These are phyloP conservation scores for Plecotus auritus DNA, from an alignment of 2,113 vertebrate genomes.

Conservation along the genomic window DNA sequence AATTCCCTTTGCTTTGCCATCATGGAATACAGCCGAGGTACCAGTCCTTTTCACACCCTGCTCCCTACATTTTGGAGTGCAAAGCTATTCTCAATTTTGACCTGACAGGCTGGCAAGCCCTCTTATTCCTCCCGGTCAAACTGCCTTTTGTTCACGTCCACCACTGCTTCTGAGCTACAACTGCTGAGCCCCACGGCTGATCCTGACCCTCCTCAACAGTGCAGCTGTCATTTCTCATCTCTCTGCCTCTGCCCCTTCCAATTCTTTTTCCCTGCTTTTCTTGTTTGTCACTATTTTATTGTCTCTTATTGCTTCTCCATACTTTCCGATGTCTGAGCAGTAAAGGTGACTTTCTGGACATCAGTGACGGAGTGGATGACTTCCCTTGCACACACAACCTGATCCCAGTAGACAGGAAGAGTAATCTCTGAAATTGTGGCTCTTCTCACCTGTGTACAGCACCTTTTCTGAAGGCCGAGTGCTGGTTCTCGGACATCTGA, in stretches of 20 bases:
- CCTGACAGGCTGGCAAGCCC: background rate
- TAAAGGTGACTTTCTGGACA: background rate
- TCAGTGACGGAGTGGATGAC: background rate
- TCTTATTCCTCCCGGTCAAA: background rate
- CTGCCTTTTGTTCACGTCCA: background rate
- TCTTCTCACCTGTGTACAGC: background rate
- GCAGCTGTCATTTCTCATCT: background rate
- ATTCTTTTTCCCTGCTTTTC: background rate
- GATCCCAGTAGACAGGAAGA: background rate
- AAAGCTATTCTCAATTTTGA: slow-evolving; percentile 29
- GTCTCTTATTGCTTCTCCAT: background rate
- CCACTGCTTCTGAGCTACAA: background rate
- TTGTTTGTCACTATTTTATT: background rate
- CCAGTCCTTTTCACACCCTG: background rate
- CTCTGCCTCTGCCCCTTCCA: background rate
- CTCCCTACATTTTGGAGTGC: background rate
- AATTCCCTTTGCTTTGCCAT: background rate
- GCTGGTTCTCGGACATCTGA: background rate
- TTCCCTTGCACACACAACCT: background rate
- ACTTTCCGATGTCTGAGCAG: background rate
- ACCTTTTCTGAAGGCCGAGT: background rate
- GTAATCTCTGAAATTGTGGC: background rate
- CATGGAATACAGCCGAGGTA: background rate
- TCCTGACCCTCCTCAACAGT: background rate
- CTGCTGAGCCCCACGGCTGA: background rate